These are phyloP conservation scores for Staurois parvus DNA, from an alignment of 2,797 vertebrate species.

Conservation along the genomic window DNA sequence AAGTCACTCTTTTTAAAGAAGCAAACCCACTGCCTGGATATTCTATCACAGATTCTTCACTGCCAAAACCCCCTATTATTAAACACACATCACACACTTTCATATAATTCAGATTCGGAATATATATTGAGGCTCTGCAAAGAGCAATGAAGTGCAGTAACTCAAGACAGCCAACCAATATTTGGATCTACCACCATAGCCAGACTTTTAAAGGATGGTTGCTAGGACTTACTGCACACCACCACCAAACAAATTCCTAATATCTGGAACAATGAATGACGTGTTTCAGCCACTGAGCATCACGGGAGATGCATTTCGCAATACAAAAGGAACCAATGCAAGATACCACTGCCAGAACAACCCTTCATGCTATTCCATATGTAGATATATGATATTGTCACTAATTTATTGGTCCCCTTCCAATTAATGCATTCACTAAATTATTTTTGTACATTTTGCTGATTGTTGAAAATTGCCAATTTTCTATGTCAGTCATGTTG, in stretches of 20 bases:
- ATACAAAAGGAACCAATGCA: background rate
- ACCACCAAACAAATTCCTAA: too few species aligned
- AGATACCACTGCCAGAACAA: slow-evolving; percentile 22
- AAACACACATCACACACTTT: too few species aligned
- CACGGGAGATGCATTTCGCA: background rate
- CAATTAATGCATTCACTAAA: slow-evolving; percentile 68
- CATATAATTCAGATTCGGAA: background rate
- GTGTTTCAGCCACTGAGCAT: background rate
- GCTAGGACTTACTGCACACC: background rate
- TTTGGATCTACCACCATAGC: background rate
- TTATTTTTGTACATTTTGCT: slow-evolving; percentile 72
- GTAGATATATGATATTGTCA: slow-evolving; percentile 55
- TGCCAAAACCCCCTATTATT: background rate
- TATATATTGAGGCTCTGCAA: background rate
- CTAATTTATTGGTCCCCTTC: slow-evolving; percentile 69
- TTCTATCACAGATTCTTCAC: background rate
- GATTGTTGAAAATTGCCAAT: slow-evolving; percentile 58
- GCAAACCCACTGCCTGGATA: background rate
- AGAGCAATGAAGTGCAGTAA: background rate
- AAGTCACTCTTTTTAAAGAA: background rate
- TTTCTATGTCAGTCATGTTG: background rate
- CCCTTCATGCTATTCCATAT: background rate
- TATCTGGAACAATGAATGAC: background rate
- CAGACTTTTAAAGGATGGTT: background rate
- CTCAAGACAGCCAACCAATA: too few species aligned